Evolutionary conservation across 1,140 invertebrate species (phyloP).

Genomic region (Zaprionus vittiger): DNA sequence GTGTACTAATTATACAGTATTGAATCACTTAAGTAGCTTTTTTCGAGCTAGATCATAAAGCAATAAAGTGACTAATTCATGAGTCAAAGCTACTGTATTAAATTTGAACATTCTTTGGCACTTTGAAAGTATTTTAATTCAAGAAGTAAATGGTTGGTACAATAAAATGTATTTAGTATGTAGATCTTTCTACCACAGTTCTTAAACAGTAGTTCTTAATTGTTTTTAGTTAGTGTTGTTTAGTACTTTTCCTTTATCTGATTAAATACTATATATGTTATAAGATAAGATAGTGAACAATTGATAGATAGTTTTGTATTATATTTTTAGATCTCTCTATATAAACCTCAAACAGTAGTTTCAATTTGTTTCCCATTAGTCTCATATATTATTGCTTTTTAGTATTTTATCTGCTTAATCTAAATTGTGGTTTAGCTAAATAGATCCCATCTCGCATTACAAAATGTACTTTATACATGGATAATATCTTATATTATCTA

Average conservation of each 20-base stretch:
- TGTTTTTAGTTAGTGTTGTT: too few relatives aligned
- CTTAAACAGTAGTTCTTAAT: too few relatives aligned
- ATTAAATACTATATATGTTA: too few relatives aligned
- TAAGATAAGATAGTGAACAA: too few relatives aligned
- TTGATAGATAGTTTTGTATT: too few relatives aligned
- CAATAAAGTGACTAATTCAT: neutral
- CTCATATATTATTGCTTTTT: too few relatives aligned
- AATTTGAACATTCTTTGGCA: slow-evolving; percentile 1
- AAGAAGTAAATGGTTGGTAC: neutral
- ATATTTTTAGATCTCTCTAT: neutral
- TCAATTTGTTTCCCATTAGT: too few relatives aligned
- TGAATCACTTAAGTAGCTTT: slow-evolving; percentile 8
- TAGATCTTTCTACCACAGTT: neutral
- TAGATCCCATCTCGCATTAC: neutral
- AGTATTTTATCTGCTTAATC: too few relatives aligned
- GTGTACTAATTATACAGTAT: slow-evolving; percentile 3
- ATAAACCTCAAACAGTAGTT: too few relatives aligned
- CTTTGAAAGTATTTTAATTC: neutral
- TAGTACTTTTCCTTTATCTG: too few relatives aligned
- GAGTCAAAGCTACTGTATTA: neutral
- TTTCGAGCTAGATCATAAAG: neutral
- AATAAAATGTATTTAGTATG: neutral
- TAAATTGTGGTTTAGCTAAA: too few relatives aligned
- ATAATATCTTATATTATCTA: neutral
- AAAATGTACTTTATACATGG: neutral